Base-by-base conservation (phyloP, 2,113 vertebrate genomes). In the Lagopus muta region DNA sequence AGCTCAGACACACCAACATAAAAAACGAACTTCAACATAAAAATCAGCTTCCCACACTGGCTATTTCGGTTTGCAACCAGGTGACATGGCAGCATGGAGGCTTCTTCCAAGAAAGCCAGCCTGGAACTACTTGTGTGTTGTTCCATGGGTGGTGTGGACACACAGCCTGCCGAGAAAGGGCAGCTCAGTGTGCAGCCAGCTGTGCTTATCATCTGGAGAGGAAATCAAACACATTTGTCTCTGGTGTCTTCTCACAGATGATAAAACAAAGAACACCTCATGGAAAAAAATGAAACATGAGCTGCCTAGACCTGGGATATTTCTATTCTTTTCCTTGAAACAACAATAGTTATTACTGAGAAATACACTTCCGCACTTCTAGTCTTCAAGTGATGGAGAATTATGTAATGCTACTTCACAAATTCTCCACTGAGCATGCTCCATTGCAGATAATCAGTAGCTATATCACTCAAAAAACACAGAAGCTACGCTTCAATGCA, bases 231-330 rank as follows among this genome's bases (percentile, higher is more conserved):
- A 8, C 47, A 89, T 87, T 79, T 8, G 1, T 94, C 79, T 89
- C 75, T 75, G 0, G 0, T 16, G 71, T 65, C 85, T 58, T 54
- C 88, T 80, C 88, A 62, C 27, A 55, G 92, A 60, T 91, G 85
- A 74, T 82, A 91, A 64, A 86, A 74, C 71, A 64, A 86, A 60
- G 60, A 86, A 60, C 34, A 87, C n/a, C 75, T 91, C 3, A 0
- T 64, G 87, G 67, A 87, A 85, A 94, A 94, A 93, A 93, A 1
- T 30, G 81, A 89, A 93, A 60, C 43, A 20, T 17, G 71, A 94
- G 20, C 84, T 67, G 74, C 32, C 87, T 74, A 40, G 24, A 27
- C 85, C 47, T 40, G 34, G 47, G 72, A 71, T 64, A 74, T 36
- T 73, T 78, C 85, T 65, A 14, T 82, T 93, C 38, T 92, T 69